Evolutionary conservation across 2,888 invertebrate genomes (phyloP), one percentile per base, ranked within the genome.

Genomic region (Cantharis nigra): DNA sequence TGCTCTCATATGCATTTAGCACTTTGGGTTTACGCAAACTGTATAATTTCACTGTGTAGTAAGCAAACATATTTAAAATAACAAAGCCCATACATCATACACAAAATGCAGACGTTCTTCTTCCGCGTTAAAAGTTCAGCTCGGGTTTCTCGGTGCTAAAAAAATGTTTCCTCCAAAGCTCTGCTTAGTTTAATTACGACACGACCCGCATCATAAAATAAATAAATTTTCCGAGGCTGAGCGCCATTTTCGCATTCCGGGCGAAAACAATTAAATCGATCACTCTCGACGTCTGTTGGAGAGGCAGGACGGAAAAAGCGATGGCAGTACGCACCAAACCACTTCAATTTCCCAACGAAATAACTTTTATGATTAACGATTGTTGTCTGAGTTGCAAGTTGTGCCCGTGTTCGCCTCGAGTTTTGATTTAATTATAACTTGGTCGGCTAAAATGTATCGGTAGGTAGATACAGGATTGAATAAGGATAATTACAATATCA

Each of bases 1-100:
- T 78, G 74, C 69, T 77, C 78, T 80, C 78, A 75, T 80, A 77
- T 80, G 77, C 80, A 80, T 80, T 78, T 77, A 80, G 69, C 63
- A 74, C 75, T 69, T 49, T 18, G 70, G 69, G 80, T 75, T 77
- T 72, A 78, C 76, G 76, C 72, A 78, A 75, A 78, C 72, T 72
- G 78, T 76, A 74, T 78, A 78, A 78, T 78, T 78, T 78, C 72
- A 63, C 76, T 23, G 10, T 26, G n/a, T 75, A 28, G 78, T 75
- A 78, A 72, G 75, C 70, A 78, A 78, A 78, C 76, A 78, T 69
- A 63, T 76, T 70, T 76, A 75, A 72, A 72, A 73, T 77, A 79
- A 77, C 70, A 67, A 74, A 65, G 30, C 74, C 71, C 65, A 28
- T 67, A 20, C 63, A 74, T 77, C 73, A 72, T 73, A 33, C 4